Evolutionary conservation across 1,140 invertebrate genomes (phyloP), one percentile per base, ranked within the genome.

Genomic region (Ceratoteleas bidentatus): DNA sequence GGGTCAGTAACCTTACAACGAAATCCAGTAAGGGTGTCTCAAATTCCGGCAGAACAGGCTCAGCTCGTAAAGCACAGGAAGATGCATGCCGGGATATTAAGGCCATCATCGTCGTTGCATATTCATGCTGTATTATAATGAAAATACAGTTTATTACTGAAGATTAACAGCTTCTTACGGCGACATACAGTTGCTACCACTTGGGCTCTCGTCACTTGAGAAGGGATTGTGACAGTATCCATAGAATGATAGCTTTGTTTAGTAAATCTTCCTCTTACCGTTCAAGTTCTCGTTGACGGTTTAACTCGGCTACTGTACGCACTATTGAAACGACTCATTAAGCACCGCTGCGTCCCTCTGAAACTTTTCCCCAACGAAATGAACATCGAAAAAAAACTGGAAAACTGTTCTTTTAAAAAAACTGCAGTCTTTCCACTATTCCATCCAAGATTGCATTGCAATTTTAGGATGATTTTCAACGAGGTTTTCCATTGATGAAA

Each of bases 71-170:
- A 91, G 89, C 88, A 92, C 91, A 89, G 88, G 89, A 90, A 91
- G 90, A 91, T 90, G 90, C 91, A 92, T 89, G 88, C 89, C 84
- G 88, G 89, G 89, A 91, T 91, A 91, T 92, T 91, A 92, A 91
- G 90, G 87, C 90, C 90, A 91, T 92, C 90, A 91, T 92, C 88
- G 89, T 88, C 89, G 90, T 91, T 92, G 91, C 91, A 92, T 92
- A 92, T 92, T 92, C 91, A 92, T 92, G 90, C 87, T 87, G 91
- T 91, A 92, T 92, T 92, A 92, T 92, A 92, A 92, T 92, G 91
- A 92, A 92, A 92, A 92, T 91, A 91, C 91, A 91, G 89, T 91
- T 92, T 91, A 91, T 92, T 91, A 91, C 90, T 88, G 86, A 91
- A 92, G 91, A 92, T 92, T 92, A 92, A 92, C 91, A 92, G 91